These are phyloP conservation scores for Onychomys torridus DNA, from an alignment of 2,797 vertebrate genomes.

Conservation along the genomic window DNA sequence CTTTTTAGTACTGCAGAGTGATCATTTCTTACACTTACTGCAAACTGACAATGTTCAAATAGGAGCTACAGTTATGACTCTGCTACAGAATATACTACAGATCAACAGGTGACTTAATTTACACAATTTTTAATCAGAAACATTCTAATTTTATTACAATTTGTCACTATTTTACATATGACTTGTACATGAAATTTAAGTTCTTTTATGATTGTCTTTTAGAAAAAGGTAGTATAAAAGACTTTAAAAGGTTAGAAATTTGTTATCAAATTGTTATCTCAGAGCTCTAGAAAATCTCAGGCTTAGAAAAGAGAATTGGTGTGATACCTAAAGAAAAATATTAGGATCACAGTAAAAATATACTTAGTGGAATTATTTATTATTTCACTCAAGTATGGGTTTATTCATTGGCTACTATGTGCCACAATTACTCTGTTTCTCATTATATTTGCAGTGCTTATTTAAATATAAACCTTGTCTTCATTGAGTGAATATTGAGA, in stretches of 20 bases:
- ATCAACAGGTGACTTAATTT: constrained; percentile 89
- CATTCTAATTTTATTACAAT: constrained; percentile 26
- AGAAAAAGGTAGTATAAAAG: constrained; percentile 54
- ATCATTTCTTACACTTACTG: constrained; percentile 92
- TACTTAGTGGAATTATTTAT: constrained; percentile 45
- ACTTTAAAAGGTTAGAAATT: constrained; percentile 23
- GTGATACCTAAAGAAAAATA: constrained; percentile 55
- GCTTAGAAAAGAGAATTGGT: constrained; percentile 60
- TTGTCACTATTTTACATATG: constrained; percentile 39
- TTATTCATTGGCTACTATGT: constrained; percentile 27
- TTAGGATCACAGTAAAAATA: not conserved
- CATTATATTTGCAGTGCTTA: constrained; percentile 39
- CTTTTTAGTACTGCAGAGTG: constrained; percentile 91
- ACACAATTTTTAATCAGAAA: constrained; percentile 19
- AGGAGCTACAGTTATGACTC: constrained; percentile 88
- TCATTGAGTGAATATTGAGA: constrained; percentile 42
- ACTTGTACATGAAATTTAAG: constrained; percentile 38
- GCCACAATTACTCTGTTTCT: not conserved
- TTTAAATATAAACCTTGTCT: constrained; percentile 44
- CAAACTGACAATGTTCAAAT: constrained; percentile 92
- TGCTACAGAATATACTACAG: constrained; percentile 91
- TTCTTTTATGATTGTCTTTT: constrained; percentile 26
- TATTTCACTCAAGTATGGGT: constrained; percentile 20
- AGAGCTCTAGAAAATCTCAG: constrained; percentile 51
- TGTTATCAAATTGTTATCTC: constrained; percentile 45